phyloP scores from a whole-genome alignment of 2,113 vertebrate species.

The Leptobrachium leishanense region DNA sequence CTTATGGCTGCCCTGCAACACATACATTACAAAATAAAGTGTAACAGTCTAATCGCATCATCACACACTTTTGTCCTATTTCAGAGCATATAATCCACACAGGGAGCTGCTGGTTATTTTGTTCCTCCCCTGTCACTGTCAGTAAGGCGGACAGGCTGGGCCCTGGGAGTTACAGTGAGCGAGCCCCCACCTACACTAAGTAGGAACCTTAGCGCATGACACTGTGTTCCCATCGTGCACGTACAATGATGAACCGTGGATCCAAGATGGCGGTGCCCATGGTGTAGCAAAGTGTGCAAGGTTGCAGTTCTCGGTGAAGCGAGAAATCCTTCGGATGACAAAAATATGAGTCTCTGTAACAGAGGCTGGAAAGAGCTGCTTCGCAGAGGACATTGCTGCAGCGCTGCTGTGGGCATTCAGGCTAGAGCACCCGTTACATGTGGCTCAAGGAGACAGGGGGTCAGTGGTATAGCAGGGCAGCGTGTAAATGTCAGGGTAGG shows the following conservation, averaged over 20 bases:
- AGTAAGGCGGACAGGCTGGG: no score
- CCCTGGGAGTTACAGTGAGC: no score
- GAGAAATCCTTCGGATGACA: neutral
- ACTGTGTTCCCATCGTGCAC: neutral
- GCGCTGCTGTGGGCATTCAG: neutral
- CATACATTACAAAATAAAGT: no score
- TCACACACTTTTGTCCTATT: no score
- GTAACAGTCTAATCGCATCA: no score
- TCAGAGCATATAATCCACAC: no score
- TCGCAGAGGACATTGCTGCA: neutral
- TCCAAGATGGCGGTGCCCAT: conserved; percentile 31
- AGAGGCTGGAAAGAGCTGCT: conserved; percentile 2
- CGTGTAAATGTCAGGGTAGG: no score
- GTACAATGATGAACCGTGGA: neutral
- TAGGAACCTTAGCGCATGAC: conserved; percentile 13
- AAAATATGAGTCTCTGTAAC: conserved; percentile 4
- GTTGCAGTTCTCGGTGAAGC: neutral
- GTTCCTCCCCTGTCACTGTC: no score
- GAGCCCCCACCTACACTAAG: no score
- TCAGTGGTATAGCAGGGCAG: neutral
- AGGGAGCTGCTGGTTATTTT: no score
- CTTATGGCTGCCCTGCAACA: no score
- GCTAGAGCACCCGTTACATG: neutral
- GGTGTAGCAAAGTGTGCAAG: neutral
- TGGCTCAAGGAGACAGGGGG: neutral